A percentile compares a stretch with the other conserved stretches of the same genome.
Evolutionary conservation across 1,140 invertebrate genomes (phyloP).

Genomic region (Drosophila orosa): DNA sequence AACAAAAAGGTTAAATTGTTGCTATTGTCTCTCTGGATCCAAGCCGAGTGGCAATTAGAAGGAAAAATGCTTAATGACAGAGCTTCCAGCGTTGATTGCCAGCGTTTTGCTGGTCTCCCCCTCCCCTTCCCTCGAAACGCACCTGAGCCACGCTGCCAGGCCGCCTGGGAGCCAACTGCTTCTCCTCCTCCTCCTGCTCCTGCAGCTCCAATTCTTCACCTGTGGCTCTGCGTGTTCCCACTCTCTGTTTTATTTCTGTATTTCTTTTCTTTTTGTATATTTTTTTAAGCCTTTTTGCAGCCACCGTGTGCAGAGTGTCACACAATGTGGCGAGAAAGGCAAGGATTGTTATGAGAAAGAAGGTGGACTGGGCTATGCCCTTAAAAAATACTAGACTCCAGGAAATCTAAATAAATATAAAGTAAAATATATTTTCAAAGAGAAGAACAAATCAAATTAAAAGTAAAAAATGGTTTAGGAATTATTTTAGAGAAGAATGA

Average conservation of each 20-base stretch:
- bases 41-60: constrained; percentile 37
- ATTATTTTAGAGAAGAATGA: neutral
- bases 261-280: neutral
- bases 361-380: neutral
- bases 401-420: neutral
- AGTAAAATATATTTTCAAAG: neutral
- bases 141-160: neutral
- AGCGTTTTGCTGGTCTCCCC: constrained; percentile 8
- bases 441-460: neutral
- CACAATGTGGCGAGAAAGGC: constrained; percentile 32
- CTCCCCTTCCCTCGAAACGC: too few relatives aligned
- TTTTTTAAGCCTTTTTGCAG: neutral
- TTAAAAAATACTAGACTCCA: neutral
- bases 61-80: constrained; percentile 48
- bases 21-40: constrained; percentile 23
- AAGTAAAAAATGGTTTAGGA: neutral
- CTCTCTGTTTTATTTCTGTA: neutral
- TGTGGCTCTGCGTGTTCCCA: constrained; percentile 9
- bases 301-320: constrained; percentile 53
- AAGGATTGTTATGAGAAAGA: neutral
- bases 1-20: constrained; percentile 35
- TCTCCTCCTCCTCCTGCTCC: neutral
- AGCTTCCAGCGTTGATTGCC: constrained; percentile 25
- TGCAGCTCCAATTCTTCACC: constrained; percentile 7
- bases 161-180: constrained; percentile 1